These are phyloP conservation scores for Peromyscus nudipes DNA, from an alignment of 2,797 vertebrate genomes.

Conservation along the genomic window DNA sequence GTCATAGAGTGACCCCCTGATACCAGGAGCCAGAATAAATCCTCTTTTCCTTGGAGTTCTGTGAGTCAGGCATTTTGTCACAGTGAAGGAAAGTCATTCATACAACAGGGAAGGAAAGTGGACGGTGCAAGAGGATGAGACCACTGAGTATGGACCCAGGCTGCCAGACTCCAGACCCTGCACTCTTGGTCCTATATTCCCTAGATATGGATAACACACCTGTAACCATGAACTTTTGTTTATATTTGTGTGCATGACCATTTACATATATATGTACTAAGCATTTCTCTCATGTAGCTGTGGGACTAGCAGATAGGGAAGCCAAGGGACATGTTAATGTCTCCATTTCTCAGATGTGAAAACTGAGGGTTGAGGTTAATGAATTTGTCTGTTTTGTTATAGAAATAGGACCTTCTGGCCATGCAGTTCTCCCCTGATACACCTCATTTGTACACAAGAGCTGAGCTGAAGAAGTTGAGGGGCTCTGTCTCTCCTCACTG, in stretches of 20 bases:
- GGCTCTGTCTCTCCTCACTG: not conserved
- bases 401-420: not conserved
- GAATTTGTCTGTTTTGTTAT: not conserved
- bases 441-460: not conserved
- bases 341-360: constrained; percentile 6
- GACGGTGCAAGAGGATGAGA: accelerated
- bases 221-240: not conserved
- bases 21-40: not conserved
- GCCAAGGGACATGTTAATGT: not conserved
- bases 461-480: not conserved
- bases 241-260: not conserved
- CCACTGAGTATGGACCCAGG: not conserved
- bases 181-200: not conserved
- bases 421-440: not conserved
- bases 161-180: not conserved
- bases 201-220: not conserved
- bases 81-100: not conserved
- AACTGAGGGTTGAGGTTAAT: not conserved
- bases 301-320: not conserved
- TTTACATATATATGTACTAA: not conserved
- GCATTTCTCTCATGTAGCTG: not conserved
- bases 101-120: not conserved
- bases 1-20: not conserved
- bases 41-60: not conserved
- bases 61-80: not conserved